These are phyloP conservation scores for Pseudomyrmex flavicornis DNA, from an alignment of 1,140 invertebrate species.

Conservation along the genomic window DNA sequence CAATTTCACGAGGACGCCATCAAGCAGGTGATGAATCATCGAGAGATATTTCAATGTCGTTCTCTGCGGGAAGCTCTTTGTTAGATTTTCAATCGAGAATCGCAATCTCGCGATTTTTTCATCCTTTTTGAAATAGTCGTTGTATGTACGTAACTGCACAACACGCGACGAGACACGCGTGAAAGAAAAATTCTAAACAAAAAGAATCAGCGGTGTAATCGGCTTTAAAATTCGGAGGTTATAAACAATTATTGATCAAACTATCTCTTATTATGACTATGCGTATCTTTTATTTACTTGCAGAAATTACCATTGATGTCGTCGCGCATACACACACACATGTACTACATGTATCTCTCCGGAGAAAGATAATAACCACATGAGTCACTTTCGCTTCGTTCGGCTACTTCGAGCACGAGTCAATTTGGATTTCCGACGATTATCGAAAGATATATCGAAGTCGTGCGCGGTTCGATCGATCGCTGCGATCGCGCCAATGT, in stretches of 20 bases:
- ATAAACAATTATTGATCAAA: neutral
- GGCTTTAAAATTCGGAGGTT: neutral
- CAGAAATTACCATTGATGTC: neutral
- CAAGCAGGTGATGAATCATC: conserved; percentile 85
- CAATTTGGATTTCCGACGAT: neutral
- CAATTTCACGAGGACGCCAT: conserved; percentile 92
- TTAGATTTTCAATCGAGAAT: no score
- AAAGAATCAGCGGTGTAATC: neutral
- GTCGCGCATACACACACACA: neutral
- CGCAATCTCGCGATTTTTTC: no score
- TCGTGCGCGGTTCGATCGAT: conserved; percentile 35
- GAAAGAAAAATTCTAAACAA: neutral
- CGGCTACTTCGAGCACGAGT: neutral
- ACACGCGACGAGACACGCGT: no score
- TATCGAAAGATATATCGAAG: conserved; percentile 35
- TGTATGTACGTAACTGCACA: no score
- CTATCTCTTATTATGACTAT: neutral
- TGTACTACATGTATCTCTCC: no score
- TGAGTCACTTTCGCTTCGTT: no score
- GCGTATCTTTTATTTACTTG: neutral
- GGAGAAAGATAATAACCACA: no score
- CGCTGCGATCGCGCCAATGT: conserved; percentile 11
- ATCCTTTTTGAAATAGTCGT: no score
- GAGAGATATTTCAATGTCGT: neutral
- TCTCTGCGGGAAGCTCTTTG: no score